Conservation (phyloP, 2,797 vertebrate species). For the Serranus cabrilla region DNA sequence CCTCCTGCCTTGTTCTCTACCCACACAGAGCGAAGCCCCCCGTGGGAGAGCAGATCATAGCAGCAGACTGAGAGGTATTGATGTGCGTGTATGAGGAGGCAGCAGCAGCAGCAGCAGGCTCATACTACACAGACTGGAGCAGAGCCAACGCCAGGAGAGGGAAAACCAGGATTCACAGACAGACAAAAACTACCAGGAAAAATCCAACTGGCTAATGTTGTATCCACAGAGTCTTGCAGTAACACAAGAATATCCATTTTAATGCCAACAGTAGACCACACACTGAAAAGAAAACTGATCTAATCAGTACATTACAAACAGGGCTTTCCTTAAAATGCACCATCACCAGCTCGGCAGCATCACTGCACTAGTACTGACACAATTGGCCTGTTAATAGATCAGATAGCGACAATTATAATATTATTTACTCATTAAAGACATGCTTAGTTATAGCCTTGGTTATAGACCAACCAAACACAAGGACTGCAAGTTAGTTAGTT, state of each 20-base stretch:
- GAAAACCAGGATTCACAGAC: slow-evolving; percentile 26
- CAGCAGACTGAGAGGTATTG: slow-evolving; percentile 77
- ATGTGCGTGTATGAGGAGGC: slow-evolving; percentile 64
- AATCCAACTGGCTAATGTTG: not conserved
- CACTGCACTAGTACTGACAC: not conserved
- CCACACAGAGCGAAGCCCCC: slow-evolving; percentile 43
- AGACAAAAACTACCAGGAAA: slow-evolving; percentile 15
- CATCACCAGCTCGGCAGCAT: not conserved
- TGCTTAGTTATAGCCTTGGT: not conserved
- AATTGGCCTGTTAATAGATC: not conserved
- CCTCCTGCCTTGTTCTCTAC: slow-evolving; percentile 29
- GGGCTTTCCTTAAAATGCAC: not conserved
- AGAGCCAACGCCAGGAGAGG: slow-evolving; percentile 17
- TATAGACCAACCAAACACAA: no score
- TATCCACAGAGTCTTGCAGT: not conserved
- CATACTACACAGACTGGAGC: slow-evolving; percentile 25
- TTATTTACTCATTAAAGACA: not conserved
- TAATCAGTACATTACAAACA: not conserved
- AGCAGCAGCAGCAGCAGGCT: slow-evolving; percentile 18
- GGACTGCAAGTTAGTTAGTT: no score
- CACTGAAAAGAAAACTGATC: slow-evolving; percentile 4
- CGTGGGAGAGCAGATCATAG: slow-evolving; percentile 70
- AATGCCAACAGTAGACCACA: not conserved
- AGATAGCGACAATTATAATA: not conserved
- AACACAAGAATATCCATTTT: not conserved